Base-by-base conservation (phyloP, 2,113 vertebrate species). In the Festucalex cinctus region DNA sequence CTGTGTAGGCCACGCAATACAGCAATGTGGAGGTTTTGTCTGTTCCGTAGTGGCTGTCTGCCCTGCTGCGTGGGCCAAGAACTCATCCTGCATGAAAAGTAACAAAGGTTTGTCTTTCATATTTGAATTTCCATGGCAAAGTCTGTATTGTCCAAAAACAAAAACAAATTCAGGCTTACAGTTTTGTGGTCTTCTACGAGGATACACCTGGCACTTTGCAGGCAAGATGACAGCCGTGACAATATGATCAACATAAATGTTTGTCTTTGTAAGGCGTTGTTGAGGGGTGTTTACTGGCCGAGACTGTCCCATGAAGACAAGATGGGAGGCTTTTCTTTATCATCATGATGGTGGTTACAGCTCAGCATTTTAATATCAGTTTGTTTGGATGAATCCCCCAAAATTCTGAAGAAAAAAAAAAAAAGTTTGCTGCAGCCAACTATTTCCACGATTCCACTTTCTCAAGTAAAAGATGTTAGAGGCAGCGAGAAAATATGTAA, bases 41-140 rank as follows among this genome's bases (percentile, higher is more conserved):
- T 81, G 81, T 84, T 77, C 70, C 92, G 85, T 84, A 90, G 87
- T 88, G 90, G 82, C 86, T 84, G 90, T 92, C 86, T 83, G 88
- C 88, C 89, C 91, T 84, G 62, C 83, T 87, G 88, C 85, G 90
- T 83, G 41, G 83, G 85, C 78, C 78, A 88, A 91, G 90, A 91
- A 89, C 83, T 88, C 88, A 84, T 90, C 88, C 85, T 70, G 49
- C 80, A 88, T 87, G 81, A 73, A 78, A 68, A 73, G 74, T 91
- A 92, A 92, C 89, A 91, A 90, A 93, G 90, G 86, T 83, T 88
- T 86, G 89, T 91, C 78, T 70, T 87, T 86, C 75, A 71, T 57
- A 85, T 82, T 89, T 91, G 93, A 93, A 90, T 91, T 92, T 93
- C 92, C 84, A 93, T 93, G 93, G 85, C 87, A 84, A 84, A 82